Percentiles rank a stretch among this genome's conserved stretches.
Evolutionary conservation across 2,113 vertebrate genomes (phyloP).

Genomic region (Pelecanus crispus): DNA sequence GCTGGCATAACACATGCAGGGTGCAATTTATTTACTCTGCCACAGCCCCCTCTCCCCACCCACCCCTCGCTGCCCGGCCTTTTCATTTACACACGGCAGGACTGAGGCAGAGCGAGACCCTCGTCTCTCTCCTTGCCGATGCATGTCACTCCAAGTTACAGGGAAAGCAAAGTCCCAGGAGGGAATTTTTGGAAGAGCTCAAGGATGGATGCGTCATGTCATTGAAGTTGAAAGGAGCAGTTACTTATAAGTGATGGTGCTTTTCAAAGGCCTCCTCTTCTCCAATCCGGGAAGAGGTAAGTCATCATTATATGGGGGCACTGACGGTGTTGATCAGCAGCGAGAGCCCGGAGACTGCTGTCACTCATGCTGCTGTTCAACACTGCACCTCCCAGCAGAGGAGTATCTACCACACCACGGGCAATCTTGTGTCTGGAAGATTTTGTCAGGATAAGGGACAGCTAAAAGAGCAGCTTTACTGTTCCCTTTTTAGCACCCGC

Average conservation of each 20-base stretch:
- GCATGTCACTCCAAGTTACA: conserved; percentile 45
- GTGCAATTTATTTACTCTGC: conserved; percentile 64
- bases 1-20: conserved; percentile 47
- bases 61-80: neutral
- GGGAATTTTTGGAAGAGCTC: conserved; percentile 60
- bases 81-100: conserved; percentile 43
- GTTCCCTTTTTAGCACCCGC: neutral
- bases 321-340: neutral
- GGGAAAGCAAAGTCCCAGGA: conserved; percentile 44
- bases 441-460: neutral
- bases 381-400: neutral
- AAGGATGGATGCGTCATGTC: conserved; percentile 67
- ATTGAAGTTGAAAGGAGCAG: conserved; percentile 71
- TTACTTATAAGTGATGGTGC: conserved; percentile 59
- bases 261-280: conserved; percentile 50
- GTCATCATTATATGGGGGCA: neutral
- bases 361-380: neutral
- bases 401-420: neutral
- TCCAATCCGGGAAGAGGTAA: conserved; percentile 13
- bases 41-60: neutral
- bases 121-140: neutral
- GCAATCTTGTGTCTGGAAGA: rapidly evolving
- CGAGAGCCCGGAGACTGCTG: neutral
- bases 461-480: neutral
- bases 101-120: neutral